A percentile compares a stretch with the other conserved stretches of the same genome.
Conservation (phyloP, 2,888 invertebrate genomes). For the Oscheius onirici region DNA sequence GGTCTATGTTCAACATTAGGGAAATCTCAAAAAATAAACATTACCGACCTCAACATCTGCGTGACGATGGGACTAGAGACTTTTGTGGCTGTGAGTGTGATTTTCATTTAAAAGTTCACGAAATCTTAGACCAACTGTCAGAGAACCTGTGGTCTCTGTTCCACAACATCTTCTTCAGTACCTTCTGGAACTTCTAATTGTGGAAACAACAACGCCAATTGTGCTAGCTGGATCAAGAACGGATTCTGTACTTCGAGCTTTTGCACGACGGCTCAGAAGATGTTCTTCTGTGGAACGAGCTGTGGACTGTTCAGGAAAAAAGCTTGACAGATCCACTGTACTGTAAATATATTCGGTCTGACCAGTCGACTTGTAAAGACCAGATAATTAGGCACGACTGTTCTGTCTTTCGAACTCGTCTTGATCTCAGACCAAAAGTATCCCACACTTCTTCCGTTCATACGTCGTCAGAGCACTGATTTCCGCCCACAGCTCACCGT, state of each 20-base stretch:
- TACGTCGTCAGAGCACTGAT: too few relatives aligned
- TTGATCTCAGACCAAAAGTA: too few relatives aligned
- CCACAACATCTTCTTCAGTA: background rate
- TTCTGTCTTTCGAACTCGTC: too few relatives aligned
- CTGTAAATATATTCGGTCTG: too few relatives aligned
- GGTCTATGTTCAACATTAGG: background rate
- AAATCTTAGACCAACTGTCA: background rate
- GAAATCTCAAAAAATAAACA: background rate
- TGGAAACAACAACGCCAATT: background rate
- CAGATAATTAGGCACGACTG: too few relatives aligned
- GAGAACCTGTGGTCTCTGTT: background rate
- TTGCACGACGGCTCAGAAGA: background rate
- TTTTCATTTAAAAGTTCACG: too few relatives aligned
- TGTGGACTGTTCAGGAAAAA: background rate
- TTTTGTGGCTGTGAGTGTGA: background rate
- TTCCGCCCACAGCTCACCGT: too few relatives aligned
- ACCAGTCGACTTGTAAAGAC: too few relatives aligned
- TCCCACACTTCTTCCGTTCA: too few relatives aligned
- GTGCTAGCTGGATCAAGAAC: background rate
- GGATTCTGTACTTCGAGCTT: background rate
- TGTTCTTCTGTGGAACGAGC: background rate
- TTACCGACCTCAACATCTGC: too few relatives aligned
- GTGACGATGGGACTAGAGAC: background rate
- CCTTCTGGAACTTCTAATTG: background rate
- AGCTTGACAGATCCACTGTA: background rate